phyloP scores from a whole-genome alignment of 2,888 invertebrate genomes.

The Scaptodrosophila latifasciaeformis region DNA sequence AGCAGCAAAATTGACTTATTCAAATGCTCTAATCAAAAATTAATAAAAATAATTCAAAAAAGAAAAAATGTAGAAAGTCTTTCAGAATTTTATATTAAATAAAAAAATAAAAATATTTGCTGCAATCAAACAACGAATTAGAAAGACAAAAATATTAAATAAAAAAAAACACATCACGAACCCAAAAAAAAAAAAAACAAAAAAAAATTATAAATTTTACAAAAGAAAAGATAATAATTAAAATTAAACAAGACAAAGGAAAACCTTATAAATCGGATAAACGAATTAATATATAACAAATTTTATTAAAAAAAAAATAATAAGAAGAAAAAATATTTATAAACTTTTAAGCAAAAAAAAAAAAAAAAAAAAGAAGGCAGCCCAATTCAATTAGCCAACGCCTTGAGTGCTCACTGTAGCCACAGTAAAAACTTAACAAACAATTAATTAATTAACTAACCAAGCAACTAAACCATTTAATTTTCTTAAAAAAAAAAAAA shows the following conservation, averaged over 20 bases:
- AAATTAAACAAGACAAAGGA: conserved; percentile 5
- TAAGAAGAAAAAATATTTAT: conserved; percentile 2
- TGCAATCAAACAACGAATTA: conserved; percentile 57
- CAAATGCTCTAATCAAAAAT: background rate
- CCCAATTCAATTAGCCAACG: conserved; percentile 44
- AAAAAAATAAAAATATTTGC: conserved; percentile 25
- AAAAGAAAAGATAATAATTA: conserved; percentile 2
- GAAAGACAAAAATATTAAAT: conserved; percentile 26
- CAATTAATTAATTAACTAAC: background rate
- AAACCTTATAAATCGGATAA: conserved; percentile 48
- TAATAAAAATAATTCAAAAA: conserved; percentile 9
- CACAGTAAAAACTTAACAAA: conserved; percentile 9
- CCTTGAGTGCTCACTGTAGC: conserved; percentile 31
- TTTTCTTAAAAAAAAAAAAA: conserved; percentile 11
- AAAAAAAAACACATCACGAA: conserved; percentile 20
- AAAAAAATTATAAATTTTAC: conserved; percentile 19
- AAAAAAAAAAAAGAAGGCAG: too few species aligned
- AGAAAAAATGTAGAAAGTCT: background rate
- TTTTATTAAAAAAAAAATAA: background rate
- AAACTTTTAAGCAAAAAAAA: background rate
- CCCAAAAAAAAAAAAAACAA: conserved; percentile 25
- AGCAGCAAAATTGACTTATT: background rate
- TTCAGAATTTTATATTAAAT: conserved; percentile 13
- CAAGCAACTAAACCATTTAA: too few species aligned
- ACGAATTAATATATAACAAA: conserved; percentile 20